Evolutionary conservation across 2,888 invertebrate species (phyloP).

Genomic region (Serripes groenlandicus): DNA sequence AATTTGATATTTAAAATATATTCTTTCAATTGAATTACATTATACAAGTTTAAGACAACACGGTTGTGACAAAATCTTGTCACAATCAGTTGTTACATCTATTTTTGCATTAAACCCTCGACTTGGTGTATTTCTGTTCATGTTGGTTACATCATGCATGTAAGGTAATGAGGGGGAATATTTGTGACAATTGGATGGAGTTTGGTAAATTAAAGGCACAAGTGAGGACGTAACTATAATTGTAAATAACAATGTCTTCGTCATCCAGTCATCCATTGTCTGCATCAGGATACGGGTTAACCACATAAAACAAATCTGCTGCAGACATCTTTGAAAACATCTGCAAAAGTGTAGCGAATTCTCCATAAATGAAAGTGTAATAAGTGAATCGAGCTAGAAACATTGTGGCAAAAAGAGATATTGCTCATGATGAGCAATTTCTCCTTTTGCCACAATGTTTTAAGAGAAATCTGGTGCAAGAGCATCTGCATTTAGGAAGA

Average conservation of each 20-base stretch:
- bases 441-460: too few species aligned
- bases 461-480: too few species aligned
- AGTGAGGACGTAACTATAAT: constrained; percentile 3
- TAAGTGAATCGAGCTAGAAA: background rate
- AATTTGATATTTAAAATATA: background rate
- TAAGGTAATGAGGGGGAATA: background rate
- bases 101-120: background rate
- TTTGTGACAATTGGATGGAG: background rate
- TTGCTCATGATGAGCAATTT: too few species aligned
- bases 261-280: background rate
- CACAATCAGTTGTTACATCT: background rate
- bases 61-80: background rate
- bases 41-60: background rate
- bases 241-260: background rate
- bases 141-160: background rate
- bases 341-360: too few species aligned
- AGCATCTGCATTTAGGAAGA: too few species aligned
- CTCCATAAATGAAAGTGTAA: background rate
- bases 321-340: too few species aligned
- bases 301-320: too few species aligned
- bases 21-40: background rate
- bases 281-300: background rate
- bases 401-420: background rate
- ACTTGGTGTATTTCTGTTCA: background rate
- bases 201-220: constrained; percentile 5